phyloP scores from a whole-genome alignment of 2,113 vertebrate genomes.

The Platycercus adscitus region DNA sequence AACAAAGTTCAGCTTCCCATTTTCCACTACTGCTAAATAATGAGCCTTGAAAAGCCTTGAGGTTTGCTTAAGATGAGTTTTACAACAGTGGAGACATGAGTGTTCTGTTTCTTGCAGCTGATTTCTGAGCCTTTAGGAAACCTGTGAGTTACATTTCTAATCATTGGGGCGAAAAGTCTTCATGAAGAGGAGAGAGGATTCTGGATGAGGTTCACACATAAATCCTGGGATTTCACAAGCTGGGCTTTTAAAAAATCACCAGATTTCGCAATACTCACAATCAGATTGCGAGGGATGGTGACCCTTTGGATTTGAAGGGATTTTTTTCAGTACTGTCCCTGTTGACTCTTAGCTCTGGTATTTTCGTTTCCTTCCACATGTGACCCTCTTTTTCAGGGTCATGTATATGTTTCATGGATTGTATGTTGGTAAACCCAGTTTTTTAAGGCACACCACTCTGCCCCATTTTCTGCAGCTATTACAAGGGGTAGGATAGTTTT shows the following conservation, averaged over 20 bases:
- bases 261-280: slow-evolving; percentile 25
- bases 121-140: neutral
- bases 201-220: neutral
- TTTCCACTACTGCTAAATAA: slow-evolving; percentile 4
- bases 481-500: neutral
- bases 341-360: neutral
- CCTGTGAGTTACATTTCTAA: neutral
- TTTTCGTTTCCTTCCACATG: neutral
- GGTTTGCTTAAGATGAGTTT: neutral
- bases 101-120: neutral
- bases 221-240: slow-evolving; percentile 36
- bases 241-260: slow-evolving; percentile 27
- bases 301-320: neutral
- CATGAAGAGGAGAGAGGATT: rapidly evolving
- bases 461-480: neutral
- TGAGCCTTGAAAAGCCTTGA: neutral
- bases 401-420: neutral
- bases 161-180: neutral
- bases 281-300: neutral
- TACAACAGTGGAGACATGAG: neutral
- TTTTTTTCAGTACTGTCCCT: neutral
- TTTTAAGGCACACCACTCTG: neutral
- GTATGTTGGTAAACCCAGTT: neutral
- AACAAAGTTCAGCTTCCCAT: slow-evolving; percentile 34
- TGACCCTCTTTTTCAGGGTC: neutral